phyloP scores from a whole-genome alignment of 2,888 invertebrate genomes.

The Cephalotes varians region DNA sequence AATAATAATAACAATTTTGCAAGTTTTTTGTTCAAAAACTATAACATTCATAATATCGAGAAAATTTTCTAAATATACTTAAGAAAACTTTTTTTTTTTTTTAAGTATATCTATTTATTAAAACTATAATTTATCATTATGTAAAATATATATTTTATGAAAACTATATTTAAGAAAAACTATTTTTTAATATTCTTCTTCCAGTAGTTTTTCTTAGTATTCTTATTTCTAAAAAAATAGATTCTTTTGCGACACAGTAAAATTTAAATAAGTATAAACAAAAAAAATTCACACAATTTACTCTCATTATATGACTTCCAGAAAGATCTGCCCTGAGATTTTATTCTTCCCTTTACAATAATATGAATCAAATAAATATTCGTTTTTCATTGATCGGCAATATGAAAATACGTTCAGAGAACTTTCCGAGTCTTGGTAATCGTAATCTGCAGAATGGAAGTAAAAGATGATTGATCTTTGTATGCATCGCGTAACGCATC shows the following conservation, averaged over 20 bases:
- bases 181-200: neutral
- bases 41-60: neutral
- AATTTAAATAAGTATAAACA: constrained; percentile 16
- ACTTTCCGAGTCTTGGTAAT: neutral
- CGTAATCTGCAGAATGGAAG: constrained; percentile 12
- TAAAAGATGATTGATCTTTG: constrained; percentile 28
- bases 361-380: neutral
- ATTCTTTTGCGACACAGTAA: neutral
- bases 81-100: neutral
- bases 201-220: neutral
- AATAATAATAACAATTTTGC: neutral
- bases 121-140: too few species aligned
- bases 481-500: constrained; percentile 15
- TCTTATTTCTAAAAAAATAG: neutral
- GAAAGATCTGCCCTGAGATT: neutral
- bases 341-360: neutral
- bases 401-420: neutral
- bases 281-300: neutral
- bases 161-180: neutral
- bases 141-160: too few species aligned
- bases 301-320: neutral
- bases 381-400: constrained; percentile 1
- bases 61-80: neutral
- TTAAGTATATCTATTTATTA: too few species aligned
- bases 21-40: neutral